Evolutionary conservation across 1,140 invertebrate genomes (phyloP), one percentile per base, ranked within the genome.

Genomic region (Leptestheria dahalacensis): DNA sequence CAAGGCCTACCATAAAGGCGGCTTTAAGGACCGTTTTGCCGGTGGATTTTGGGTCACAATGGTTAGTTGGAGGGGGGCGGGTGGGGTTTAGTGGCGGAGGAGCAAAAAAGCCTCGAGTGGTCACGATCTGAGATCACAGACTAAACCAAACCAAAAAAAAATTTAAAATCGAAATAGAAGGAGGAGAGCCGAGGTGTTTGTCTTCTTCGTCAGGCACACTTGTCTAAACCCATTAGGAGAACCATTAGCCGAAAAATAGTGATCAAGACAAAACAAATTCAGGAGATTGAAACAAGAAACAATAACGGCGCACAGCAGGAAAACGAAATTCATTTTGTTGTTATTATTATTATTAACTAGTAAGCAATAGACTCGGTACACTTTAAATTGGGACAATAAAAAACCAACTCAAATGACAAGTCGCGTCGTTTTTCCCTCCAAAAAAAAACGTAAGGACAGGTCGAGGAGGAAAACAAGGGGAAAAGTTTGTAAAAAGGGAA

Each of bases 71-170:
- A n/a, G n/a, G n/a, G n/a, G n/a, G n/a, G n/a, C n/a, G n/a, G n/a
- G n/a, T n/a, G n/a, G n/a, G n/a, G n/a, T n/a, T n/a, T n/a, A n/a
- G 33, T 41, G 33, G 33, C 6, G 33, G 33, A 41, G 33, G 6
- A 41, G 33, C 6, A 41, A 41, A 9, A 55, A 55, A 55, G 53
- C 53, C 53, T 55, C 53, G 53, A 55, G 53, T 55, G 53, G 53
- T 55, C 53, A 55, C 53, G 53, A 55, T 28, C 33, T 55, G 53
- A 55, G 53, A 55, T 55, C 53, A 55, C 53, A 55, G 53, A 29
- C 53, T 55, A 55, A 55, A 24, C 26, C 53, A 52, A 26, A 52
- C 25, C 50, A 52, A 33, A 55, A 55, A 23, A 23, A 18, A 18
- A 50, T 50, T 10, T 9, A 50, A 20, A n/a, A 50, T 10, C 12